Evolutionary conservation across 2,113 vertebrate genomes (phyloP).

Genomic region (Oryzias melastigma): DNA sequence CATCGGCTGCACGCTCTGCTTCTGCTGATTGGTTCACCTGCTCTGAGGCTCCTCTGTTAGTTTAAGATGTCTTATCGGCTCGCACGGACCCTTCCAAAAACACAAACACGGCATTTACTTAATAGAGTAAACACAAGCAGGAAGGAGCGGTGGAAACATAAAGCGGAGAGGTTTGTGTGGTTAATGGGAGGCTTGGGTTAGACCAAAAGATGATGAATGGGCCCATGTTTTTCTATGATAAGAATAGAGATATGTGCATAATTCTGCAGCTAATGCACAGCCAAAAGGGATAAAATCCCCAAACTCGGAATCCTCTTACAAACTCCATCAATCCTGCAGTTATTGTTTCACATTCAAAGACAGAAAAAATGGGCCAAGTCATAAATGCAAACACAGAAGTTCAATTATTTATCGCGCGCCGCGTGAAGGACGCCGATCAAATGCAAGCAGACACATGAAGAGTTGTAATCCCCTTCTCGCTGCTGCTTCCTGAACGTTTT

Average conservation of each 20-base stretch:
- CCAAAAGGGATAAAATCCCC: neutral
- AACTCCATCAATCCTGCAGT: too few species aligned
- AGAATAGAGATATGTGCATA: slow-evolving; percentile 19
- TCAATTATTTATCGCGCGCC: neutral
- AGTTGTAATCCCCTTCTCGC: neutral
- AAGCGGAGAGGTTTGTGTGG: slow-evolving; percentile 5
- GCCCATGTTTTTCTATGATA: slow-evolving; percentile 33
- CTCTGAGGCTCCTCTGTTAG: slow-evolving; percentile 45
- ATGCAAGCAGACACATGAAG: neutral
- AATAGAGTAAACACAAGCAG: slow-evolving; percentile 14
- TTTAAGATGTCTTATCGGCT: slow-evolving; percentile 60
- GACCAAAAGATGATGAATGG: slow-evolving; percentile 27
- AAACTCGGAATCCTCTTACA: too few species aligned
- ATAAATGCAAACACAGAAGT: too few species aligned
- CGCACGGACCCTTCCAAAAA: slow-evolving; percentile 14
- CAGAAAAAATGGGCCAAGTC: too few species aligned
- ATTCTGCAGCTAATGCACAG: slow-evolving; percentile 4
- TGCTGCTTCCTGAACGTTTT: slow-evolving; percentile 7
- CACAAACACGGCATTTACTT: slow-evolving; percentile 23
- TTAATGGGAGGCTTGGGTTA: slow-evolving; percentile 13
- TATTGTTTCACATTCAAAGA: too few species aligned
- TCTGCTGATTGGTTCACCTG: slow-evolving; percentile 20
- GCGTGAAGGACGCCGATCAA: neutral
- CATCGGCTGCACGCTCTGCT: slow-evolving; percentile 27
- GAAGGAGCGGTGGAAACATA: slow-evolving; percentile 21